Conservation (phyloP, 2,888 invertebrate genomes). For the Pycnomerus fuliginosus region DNA sequence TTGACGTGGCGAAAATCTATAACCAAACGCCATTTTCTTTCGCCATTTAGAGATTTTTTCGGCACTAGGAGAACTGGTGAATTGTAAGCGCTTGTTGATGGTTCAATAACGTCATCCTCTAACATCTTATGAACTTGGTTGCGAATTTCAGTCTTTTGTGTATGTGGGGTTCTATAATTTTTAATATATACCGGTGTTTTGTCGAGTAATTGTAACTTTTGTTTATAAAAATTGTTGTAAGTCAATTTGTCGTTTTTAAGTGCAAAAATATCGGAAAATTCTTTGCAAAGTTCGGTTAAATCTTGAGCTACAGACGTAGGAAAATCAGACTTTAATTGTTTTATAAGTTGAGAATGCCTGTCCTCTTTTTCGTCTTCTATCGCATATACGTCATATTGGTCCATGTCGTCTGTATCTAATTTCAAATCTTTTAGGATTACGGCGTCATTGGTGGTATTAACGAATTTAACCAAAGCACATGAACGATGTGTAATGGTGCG, state of each 20-base stretch:
- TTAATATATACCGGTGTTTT: slow-evolving; percentile 26
- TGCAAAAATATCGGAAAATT: slow-evolving; percentile 25
- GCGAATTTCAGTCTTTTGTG: slow-evolving; percentile 26
- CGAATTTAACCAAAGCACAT: no score
- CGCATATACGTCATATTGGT: background rate
- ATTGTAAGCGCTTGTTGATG: background rate
- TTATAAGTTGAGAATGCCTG: background rate
- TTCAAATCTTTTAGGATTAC: background rate
- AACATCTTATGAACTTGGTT: slow-evolving; percentile 24
- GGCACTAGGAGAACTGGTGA: background rate
- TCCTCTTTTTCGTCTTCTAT: background rate
- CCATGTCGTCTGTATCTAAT: background rate
- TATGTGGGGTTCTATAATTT: slow-evolving; percentile 28
- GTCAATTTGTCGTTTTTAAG: slow-evolving; percentile 24
- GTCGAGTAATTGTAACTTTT: slow-evolving; percentile 23
- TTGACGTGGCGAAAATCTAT: background rate
- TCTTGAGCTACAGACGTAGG: background rate
- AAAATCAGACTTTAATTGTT: background rate
- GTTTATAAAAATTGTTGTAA: slow-evolving; percentile 31
- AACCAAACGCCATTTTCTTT: background rate
- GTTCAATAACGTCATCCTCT: slow-evolving; percentile 1
- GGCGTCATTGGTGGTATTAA: no score
- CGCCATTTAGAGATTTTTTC: slow-evolving; percentile 15
- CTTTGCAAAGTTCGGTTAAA: slow-evolving; percentile 10
- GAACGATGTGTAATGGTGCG: no score